Evolutionary conservation across 2,797 vertebrate species (phyloP).

Genomic region (Rhynchonycteris naso): DNA sequence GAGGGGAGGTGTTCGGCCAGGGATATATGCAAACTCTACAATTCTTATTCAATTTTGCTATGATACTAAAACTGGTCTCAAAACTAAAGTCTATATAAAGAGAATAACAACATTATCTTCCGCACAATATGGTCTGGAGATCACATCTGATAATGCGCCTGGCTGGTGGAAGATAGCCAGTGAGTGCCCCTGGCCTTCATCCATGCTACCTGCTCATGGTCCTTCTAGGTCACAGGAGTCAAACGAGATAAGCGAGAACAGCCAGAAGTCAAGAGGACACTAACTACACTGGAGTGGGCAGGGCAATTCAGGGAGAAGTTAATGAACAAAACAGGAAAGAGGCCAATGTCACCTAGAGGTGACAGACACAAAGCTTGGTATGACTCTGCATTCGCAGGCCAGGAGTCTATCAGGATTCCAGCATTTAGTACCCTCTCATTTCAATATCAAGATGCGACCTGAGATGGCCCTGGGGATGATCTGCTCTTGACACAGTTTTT

Average conservation of each 20-base stretch:
- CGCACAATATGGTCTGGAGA: not conserved
- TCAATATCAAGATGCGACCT: not conserved
- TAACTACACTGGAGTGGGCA: not conserved
- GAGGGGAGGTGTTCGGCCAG: not conserved
- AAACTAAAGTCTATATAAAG: not conserved
- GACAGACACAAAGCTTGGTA: not conserved
- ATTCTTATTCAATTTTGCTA: not conserved
- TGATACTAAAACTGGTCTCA: not conserved
- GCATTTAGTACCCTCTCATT: not conserved
- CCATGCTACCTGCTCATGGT: not conserved
- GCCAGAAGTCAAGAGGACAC: not conserved
- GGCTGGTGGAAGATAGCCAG: not conserved
- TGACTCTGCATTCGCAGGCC: not conserved
- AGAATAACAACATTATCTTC: not conserved
- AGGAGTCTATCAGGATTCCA: not conserved
- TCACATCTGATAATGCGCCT: not conserved
- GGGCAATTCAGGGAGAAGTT: not conserved
- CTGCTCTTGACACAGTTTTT: not conserved
- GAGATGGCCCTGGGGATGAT: not conserved
- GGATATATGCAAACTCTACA: not conserved
- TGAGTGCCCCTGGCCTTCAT: not conserved
- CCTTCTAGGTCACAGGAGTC: not conserved
- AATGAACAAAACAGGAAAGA: conserved; percentile 45
- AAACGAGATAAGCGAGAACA: not conserved
- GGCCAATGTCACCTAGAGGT: conserved; percentile 50